Conservation (phyloP, 2,113 vertebrate genomes). For the Pelodiscus sinensis region DNA sequence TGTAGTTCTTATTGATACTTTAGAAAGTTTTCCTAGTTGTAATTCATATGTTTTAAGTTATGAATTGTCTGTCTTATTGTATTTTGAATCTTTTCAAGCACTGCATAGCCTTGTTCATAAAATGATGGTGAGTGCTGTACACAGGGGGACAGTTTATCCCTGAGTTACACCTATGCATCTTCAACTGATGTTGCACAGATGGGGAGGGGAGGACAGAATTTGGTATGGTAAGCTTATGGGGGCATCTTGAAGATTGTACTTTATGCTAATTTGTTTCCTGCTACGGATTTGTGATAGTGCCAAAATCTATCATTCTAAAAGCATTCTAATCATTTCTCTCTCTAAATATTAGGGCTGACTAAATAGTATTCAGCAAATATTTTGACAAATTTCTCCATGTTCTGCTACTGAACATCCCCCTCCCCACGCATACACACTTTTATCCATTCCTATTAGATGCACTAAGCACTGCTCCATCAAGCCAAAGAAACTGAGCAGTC, state of each 20-base stretch:
- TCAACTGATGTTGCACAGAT: neutral
- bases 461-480: neutral
- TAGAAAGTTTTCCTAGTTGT: conserved; percentile 40
- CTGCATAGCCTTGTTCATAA: neutral
- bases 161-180: neutral
- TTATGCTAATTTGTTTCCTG: conserved; percentile 20
- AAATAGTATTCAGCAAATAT: neutral
- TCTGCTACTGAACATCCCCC: neutral
- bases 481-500: neutral
- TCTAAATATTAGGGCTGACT: neutral
- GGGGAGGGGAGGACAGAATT: neutral
- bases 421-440: neutral
- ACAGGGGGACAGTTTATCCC: neutral
- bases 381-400: neutral
- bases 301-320: neutral
- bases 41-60: conserved; percentile 50
- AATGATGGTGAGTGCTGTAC: neutral
- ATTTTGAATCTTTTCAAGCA: neutral
- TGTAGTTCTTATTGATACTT: conserved; percentile 61
- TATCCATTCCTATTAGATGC: neutral
- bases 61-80: neutral
- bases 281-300: neutral
- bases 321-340: neutral
- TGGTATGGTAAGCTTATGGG: conserved; percentile 16
- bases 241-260: neutral